A percentile compares a stretch with the other conserved stretches of the same genome.
These are phyloP conservation scores for Tor tambroides DNA, from an alignment of 2,113 vertebrate genomes.

Conservation along the genomic window DNA sequence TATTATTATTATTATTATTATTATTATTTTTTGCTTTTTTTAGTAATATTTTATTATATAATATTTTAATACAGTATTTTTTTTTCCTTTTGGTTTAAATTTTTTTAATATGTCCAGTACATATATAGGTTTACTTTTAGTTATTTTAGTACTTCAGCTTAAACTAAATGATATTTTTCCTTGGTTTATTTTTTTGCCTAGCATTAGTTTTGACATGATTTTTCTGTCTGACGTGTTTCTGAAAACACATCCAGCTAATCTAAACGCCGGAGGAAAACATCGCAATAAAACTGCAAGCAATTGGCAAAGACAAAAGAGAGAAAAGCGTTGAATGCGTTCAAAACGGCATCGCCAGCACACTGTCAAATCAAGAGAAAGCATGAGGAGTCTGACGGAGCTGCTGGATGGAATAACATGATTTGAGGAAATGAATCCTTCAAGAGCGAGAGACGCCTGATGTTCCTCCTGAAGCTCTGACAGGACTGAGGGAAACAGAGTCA, in stretches of 20 bases:
- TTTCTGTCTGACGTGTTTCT: slow-evolving; percentile 1
- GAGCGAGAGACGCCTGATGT: background rate
- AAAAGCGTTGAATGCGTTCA: background rate
- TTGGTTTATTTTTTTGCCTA: background rate
- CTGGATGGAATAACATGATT: background rate
- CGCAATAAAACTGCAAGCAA: background rate
- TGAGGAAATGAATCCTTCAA: background rate
- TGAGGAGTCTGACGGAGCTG: background rate
- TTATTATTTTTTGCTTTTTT: too few species aligned
- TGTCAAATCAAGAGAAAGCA: background rate
- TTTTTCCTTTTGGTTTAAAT: too few species aligned
- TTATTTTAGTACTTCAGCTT: background rate
- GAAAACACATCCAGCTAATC: background rate
- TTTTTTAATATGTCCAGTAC: too few species aligned
- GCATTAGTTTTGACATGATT: slow-evolving; percentile 3
- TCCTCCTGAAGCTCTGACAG: background rate
- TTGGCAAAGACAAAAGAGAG: background rate
- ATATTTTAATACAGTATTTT: too few species aligned
- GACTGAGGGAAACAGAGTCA: background rate
- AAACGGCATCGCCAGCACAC: slow-evolving; percentile 10
- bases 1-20: too few species aligned
- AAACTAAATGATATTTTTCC: background rate
- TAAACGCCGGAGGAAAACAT: background rate
- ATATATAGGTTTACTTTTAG: background rate
- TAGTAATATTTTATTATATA: too few species aligned